phyloP scores from a whole-genome alignment of 1,140 invertebrate species.

The Megalopta genalis region DNA sequence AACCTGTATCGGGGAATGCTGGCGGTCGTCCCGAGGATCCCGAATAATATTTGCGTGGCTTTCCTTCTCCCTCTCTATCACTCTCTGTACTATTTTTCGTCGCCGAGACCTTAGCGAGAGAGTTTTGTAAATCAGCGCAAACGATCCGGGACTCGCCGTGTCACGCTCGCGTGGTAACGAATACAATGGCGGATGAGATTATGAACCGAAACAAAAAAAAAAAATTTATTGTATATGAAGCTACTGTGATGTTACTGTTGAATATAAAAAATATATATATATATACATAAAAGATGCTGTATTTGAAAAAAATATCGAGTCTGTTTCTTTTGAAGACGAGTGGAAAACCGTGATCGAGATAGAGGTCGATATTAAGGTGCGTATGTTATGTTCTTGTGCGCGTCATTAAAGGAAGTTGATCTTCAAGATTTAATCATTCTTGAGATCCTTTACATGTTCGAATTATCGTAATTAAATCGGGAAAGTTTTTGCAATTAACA shows the following conservation, averaged over 20 bases:
- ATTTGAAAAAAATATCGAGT: slow-evolving; percentile 48
- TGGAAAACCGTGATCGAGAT: background rate
- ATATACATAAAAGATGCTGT: slow-evolving; percentile 68
- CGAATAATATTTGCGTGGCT: background rate
- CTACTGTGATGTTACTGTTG: slow-evolving; percentile 80
- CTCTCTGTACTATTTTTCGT: background rate
- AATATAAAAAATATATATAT: slow-evolving; percentile 75
- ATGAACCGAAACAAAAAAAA: slow-evolving; percentile 55
- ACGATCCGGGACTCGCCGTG: slow-evolving; percentile 65
- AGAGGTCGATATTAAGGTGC: background rate
- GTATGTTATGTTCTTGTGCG: background rate
- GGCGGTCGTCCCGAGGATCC: background rate
- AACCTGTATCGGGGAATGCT: background rate
- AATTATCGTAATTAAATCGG: no score
- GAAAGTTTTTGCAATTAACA: no score
- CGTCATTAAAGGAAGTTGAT: background rate
- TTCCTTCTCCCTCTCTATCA: background rate
- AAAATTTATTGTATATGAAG: slow-evolving; percentile 78
- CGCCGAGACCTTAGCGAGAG: background rate
- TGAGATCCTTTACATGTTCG: no score
- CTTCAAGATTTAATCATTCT: no score
- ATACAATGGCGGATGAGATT: slow-evolving; percentile 62
- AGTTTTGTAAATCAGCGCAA: slow-evolving; percentile 39
- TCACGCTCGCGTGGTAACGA: slow-evolving; percentile 68
- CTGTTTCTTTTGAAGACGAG: slow-evolving; percentile 36